Conservation (phyloP, 2,113 vertebrate species). For the Sorex araneus region DNA sequence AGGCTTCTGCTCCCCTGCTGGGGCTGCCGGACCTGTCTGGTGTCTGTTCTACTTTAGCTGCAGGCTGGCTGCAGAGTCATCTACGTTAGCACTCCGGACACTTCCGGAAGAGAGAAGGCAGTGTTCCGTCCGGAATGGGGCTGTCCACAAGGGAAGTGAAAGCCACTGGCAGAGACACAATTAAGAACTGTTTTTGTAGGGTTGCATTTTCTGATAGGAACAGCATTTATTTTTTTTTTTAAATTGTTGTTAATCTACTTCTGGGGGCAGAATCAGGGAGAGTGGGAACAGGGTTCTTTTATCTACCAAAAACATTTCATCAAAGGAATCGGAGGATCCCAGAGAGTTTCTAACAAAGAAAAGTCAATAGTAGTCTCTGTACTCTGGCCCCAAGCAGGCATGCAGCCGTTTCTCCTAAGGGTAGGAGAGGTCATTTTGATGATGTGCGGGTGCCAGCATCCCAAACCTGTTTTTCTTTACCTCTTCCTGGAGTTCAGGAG, state of each 20-base stretch:
- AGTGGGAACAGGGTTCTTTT: conserved; percentile 85
- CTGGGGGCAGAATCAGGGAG: conserved; percentile 77
- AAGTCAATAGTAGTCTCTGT: conserved; percentile 79
- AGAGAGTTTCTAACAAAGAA: conserved; percentile 78
- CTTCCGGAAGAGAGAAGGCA: conserved; percentile 73
- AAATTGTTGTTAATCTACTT: conserved; percentile 87
- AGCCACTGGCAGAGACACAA: conserved; percentile 82
- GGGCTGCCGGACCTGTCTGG: neutral
- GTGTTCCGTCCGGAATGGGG: conserved; percentile 67
- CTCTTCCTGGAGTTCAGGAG: neutral
- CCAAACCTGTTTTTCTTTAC: conserved; percentile 33
- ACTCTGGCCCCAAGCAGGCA: conserved; percentile 71
- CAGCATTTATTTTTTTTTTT: conserved; percentile 83
- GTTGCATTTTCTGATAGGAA: conserved; percentile 85
- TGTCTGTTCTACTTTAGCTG: neutral
- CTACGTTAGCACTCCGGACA: neutral
- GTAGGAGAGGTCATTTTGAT: conserved; percentile 84
- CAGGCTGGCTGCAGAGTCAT: neutral
- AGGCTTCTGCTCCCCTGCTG: neutral
- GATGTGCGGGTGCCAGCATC: conserved; percentile 75
- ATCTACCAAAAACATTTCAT: conserved; percentile 85
- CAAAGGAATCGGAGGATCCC: conserved; percentile 65
- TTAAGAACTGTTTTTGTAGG: conserved; percentile 86
- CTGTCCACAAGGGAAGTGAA: conserved; percentile 85
- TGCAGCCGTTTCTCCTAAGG: conserved; percentile 81